Evolutionary conservation across 2,888 invertebrate genomes (phyloP).

Genomic region (Agrochola macilenta): DNA sequence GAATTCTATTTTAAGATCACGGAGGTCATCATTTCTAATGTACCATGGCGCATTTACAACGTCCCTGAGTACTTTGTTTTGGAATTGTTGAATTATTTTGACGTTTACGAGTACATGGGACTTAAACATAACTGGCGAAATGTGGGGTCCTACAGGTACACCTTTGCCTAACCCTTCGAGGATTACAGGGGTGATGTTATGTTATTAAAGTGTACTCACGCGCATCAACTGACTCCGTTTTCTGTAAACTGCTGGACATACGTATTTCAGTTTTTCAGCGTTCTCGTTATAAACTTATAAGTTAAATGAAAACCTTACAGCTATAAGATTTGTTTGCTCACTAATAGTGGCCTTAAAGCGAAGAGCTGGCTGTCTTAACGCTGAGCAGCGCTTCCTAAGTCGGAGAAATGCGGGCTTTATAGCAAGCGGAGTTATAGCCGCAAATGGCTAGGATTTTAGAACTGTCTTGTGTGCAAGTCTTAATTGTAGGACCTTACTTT

Average conservation of each 20-base stretch:
- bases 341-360: constrained; percentile 16
- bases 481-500: constrained; percentile 7
- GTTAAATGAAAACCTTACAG: neutral
- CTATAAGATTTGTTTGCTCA: constrained; percentile 9
- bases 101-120: too few species aligned
- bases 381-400: constrained; percentile 34
- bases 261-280: neutral
- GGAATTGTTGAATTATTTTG: too few species aligned
- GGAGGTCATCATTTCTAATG: too few species aligned
- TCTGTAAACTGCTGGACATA: neutral
- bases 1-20: too few species aligned
- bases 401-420: constrained; percentile 48
- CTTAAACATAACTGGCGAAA: too few species aligned
- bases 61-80: too few species aligned
- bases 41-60: too few species aligned
- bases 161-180: neutral
- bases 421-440: constrained; percentile 35
- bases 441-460: constrained; percentile 27
- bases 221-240: neutral
- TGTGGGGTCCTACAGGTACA: neutral
- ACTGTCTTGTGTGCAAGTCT: constrained; percentile 17
- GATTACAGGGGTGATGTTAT: neutral
- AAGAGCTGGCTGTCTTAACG: constrained; percentile 20
- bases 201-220: too few species aligned
- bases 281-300: neutral